These are phyloP conservation scores for Dufourea novaeangliae DNA, from an alignment of 1,140 invertebrate genomes.

Conservation along the genomic window DNA sequence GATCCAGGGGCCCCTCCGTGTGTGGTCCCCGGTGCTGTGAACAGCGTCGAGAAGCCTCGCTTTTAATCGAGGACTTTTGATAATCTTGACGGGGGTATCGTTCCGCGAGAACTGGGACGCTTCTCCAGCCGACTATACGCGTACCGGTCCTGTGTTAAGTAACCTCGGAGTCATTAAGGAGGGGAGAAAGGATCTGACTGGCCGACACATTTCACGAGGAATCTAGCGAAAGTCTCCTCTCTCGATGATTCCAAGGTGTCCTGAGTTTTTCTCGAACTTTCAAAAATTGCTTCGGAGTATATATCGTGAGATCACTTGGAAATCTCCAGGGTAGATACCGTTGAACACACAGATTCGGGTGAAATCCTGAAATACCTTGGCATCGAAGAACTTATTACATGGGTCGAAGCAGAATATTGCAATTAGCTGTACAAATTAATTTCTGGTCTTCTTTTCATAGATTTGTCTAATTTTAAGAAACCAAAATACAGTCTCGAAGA, in stretches of 20 bases:
- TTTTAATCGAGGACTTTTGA: constrained; percentile 16
- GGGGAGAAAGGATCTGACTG: neutral
- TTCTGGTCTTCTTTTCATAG: too few relatives aligned
- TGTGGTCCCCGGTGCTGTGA: constrained; percentile 56
- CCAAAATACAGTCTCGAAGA: too few relatives aligned
- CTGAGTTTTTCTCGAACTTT: neutral
- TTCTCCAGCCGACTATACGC: neutral
- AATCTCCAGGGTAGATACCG: too few relatives aligned
- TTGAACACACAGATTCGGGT: too few relatives aligned
- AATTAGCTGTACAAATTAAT: too few relatives aligned
- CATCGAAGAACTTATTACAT: too few relatives aligned
- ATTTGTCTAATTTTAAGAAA: too few relatives aligned
- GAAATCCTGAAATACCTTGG: too few relatives aligned
- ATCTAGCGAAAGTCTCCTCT: neutral
- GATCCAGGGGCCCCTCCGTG: constrained; percentile 61
- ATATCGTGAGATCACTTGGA: too few relatives aligned
- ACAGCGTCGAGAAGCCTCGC: neutral
- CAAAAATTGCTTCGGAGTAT: too few relatives aligned
- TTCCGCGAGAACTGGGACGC: constrained; percentile 12
- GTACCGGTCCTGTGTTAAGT: neutral
- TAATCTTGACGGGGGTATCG: neutral
- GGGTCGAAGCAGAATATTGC: too few relatives aligned
- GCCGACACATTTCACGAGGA: neutral
- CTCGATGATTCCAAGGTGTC: neutral
- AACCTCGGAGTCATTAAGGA: neutral